Conservation (phyloP, 2,113 vertebrate species). For the Orcinus orca region DNA sequence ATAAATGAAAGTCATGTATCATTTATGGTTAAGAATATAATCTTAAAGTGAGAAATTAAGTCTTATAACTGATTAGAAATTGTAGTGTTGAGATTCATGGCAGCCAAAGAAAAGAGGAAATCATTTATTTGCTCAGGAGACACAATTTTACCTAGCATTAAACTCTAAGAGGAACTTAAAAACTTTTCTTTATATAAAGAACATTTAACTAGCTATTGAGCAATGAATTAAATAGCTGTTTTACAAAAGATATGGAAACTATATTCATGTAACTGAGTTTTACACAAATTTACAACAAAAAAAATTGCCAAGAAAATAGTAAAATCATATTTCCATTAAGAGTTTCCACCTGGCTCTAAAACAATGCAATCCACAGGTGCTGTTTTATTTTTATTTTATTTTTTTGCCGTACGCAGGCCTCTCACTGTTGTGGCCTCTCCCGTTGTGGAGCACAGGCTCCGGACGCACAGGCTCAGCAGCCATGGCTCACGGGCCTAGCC, state of each 20-base stretch:
- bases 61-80: neutral
- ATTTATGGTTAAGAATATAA: neutral
- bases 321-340: neutral
- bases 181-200: neutral
- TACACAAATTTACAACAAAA: neutral
- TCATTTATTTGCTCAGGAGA: neutral
- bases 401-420: too few species aligned
- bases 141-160: neutral
- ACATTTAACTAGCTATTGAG: neutral
- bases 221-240: neutral
- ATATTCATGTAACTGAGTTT: neutral
- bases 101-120: neutral
- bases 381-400: neutral
- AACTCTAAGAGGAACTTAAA: neutral
- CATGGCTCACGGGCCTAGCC: too few species aligned
- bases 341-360: neutral
- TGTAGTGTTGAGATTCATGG: neutral
- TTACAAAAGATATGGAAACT: constrained; percentile 26
- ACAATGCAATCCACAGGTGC: neutral
- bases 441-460: too few species aligned
- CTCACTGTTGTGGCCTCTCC: too few species aligned
- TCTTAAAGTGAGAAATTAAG: neutral
- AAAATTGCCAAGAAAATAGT: neutral
- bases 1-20: neutral
- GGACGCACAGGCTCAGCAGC: too few species aligned